Base-by-base conservation (phyloP, 2,113 vertebrate species). In the Jacana jacana region DNA sequence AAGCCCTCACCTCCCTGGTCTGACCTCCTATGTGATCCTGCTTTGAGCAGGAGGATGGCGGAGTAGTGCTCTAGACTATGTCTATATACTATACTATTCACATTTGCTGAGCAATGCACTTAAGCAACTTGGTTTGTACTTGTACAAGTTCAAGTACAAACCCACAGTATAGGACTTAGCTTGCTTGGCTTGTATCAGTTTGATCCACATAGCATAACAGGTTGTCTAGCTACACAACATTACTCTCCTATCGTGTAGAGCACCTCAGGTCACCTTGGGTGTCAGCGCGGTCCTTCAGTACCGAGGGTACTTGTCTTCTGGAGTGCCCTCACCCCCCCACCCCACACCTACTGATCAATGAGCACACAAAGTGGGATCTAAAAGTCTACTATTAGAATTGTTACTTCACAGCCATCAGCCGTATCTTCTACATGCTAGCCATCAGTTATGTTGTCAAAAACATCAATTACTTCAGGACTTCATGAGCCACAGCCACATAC, bases 141-240 rank as follows among this genome's bases (percentile, higher is more conserved):
- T 66, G 28, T n/a, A 30, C 16, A 18, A 30, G 13, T 44, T 84
- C 31, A 54, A 25, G n/a, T 85, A 51, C 30, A 63, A 79, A 73
- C 54, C 37, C 11, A 31, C 39, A 17, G 7, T 27, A 7, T 31
- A 57, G 42, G 25, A 10, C 54, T 76, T 46, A 40, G 27, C 31
- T 66, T 91, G 17, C 33, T 92, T 44, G 24, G 17, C 35, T 81
- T 42, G 6, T 31, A 7, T 64, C n/a, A 14, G 6, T 42, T 72
- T 48, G 27, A 39, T 69, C 33, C 9, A 3, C 24, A 19, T 3
- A 35, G 28, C 9, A 9, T 1, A 4, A 13, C 2, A 60, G 10
- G 42, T 55, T 88, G 42, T 85, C 46, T 30, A 76, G 31, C 27
- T 58, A 17, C 11, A 39, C 20, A 72, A 3, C 0, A 0, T 44